A percentile compares a stretch with the other conserved stretches of the same genome.
phyloP scores from a whole-genome alignment of 1,140 invertebrate species.

The Leptonema lineaticorne region DNA sequence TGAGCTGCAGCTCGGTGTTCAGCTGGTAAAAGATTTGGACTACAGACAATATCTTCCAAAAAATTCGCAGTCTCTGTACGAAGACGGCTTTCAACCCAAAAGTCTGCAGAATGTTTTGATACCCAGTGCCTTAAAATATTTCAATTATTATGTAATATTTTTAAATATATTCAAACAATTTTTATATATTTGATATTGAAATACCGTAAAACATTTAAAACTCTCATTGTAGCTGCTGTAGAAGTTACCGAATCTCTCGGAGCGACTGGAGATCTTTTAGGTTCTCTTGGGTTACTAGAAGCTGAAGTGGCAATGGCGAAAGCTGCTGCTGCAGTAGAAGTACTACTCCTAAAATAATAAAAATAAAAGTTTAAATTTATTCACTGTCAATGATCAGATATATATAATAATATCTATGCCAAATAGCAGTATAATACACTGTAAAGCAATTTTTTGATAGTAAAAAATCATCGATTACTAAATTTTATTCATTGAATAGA shows the following conservation, averaged over 20 bases:
- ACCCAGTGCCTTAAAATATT: constrained; percentile 60
- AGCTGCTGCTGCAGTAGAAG: constrained; percentile 84
- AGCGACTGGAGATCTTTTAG: constrained; percentile 45
- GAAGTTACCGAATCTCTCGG: constrained; percentile 84
- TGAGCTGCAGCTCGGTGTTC: constrained; percentile 88
- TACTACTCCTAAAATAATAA: constrained; percentile 73
- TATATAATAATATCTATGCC: too few species aligned
- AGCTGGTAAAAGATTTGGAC: constrained; percentile 81
- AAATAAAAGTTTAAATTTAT: too few species aligned
- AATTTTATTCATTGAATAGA: too few species aligned
- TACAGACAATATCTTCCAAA: constrained; percentile 84
- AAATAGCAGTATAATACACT: too few species aligned
- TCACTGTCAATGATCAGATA: too few species aligned
- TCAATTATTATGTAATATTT: background rate
- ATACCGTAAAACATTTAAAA: constrained; percentile 80
- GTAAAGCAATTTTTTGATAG: too few species aligned
- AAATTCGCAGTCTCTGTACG: constrained; percentile 82
- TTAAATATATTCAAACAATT: background rate
- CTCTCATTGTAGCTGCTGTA: constrained; percentile 90
- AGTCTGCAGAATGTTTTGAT: constrained; percentile 76
- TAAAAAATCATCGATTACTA: too few species aligned
- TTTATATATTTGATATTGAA: background rate
- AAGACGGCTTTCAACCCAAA: constrained; percentile 76
- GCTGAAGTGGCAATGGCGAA: constrained; percentile 92
- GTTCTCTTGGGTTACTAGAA: constrained; percentile 71